Evolutionary conservation across 2,113 vertebrate species (phyloP), one percentile per base, ranked within the genome.

Genomic region (Budorcas taxicolor): DNA sequence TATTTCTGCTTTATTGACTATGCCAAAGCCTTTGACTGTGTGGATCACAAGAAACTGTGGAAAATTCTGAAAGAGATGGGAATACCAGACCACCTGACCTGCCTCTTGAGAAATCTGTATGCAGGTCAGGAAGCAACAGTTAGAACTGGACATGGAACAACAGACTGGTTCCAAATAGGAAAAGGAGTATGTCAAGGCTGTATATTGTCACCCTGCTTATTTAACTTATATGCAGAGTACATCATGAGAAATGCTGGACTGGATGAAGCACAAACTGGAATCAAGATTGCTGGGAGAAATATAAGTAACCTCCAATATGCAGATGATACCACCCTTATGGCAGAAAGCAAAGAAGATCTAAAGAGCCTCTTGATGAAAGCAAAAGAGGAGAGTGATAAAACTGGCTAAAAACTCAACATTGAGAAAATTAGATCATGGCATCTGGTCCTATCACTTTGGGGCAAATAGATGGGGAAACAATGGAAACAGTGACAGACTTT

Each of bases 391-490:
- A 67, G 0, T 67, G 16, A 36, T 36, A 67, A 36, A 21, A 4
- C 5, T 67, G 64, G 64, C 33, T 67, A 5, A 67, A 67, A 67
- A 67, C n/a, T 67, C 64, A 67, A 67, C 64, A 67, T 5, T 67
- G 16, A 67, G n/a, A 36, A 67, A 67, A 67, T 11, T 21, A 36
- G n/a, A 67, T 36, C 17, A 67, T 5, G 17, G 64, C 17, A 36
- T 36, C 64, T 11, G 17, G 17, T 21, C 64, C n/a, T n/a, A 67
- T 67, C 33, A 21, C n/a, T 67, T 11, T 0, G 0, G 19, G 33
- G n/a, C 33, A 67, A 67, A 67, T 21, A 11, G n/a, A 67, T 36
- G 17, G 17, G 16, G 17, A 36, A 67, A 36, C 64, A 67, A 21
- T 36, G 64, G 64, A 36, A 67, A 36, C 17, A 36, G 33, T 11